phyloP scores from a whole-genome alignment of 2,888 invertebrate species.

The Ashinkailepas kermadecensis region DNA sequence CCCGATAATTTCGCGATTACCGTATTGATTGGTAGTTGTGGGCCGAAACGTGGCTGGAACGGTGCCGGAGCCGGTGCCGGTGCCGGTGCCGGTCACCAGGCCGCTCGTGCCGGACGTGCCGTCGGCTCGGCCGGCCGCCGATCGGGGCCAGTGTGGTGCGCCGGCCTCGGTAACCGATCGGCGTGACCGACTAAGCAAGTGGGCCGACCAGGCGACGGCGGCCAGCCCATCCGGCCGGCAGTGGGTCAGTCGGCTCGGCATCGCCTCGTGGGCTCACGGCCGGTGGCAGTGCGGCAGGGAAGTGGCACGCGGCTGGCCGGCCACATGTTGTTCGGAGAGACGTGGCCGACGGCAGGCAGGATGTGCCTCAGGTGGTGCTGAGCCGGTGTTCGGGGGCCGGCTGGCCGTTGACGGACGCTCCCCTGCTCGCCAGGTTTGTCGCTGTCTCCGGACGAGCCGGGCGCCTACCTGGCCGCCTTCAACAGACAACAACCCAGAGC shows the following conservation, averaged over 20 bases:
- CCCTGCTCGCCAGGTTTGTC: slow-evolving; percentile 51
- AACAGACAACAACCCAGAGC: slow-evolving; percentile 59
- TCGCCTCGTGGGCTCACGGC: no score
- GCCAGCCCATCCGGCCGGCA: no score
- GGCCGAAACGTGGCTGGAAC: not conserved
- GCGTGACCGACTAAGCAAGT: no score
- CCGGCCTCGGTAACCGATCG: no score
- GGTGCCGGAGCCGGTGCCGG: not conserved
- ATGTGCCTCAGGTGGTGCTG: not conserved
- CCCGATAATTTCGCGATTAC: no score
- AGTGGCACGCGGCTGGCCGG: no score
- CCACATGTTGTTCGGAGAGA: not conserved
- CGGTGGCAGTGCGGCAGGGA: no score
- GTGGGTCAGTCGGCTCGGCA: no score
- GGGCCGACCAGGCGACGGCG: no score
- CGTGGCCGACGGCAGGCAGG: not conserved
- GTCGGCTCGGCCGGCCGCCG: not conserved
- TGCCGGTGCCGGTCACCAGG: not conserved
- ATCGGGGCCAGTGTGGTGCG: not conserved
- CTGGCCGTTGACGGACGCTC: not conserved
- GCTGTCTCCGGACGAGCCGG: slow-evolving; percentile 57
- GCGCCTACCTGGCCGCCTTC: slow-evolving; percentile 61
- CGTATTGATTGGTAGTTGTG: no score
- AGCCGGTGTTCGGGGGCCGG: no score
- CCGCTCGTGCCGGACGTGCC: not conserved